A percentile compares a stretch with the other conserved stretches of the same genome.
Conservation (phyloP, 2,113 vertebrate species). For the Pithys albifrons region DNA sequence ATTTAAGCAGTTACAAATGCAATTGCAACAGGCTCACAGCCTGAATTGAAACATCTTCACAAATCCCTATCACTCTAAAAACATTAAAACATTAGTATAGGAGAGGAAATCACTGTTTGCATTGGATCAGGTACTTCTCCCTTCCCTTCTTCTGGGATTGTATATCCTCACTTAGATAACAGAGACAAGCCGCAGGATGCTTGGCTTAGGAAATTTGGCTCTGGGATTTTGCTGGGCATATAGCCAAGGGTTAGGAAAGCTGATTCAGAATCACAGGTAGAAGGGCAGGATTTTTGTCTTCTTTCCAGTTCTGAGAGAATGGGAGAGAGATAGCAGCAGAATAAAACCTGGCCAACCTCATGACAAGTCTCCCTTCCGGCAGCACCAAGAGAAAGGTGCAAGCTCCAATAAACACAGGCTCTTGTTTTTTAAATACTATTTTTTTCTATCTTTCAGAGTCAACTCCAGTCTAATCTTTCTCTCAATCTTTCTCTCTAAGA, state of each 20-base stretch:
- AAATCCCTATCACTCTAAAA: background rate
- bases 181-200: slow-evolving; percentile 17
- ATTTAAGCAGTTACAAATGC: background rate
- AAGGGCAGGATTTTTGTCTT: background rate
- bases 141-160: background rate
- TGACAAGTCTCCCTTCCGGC: accelerated
- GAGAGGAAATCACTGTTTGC: slow-evolving; percentile 21
- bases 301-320: background rate
- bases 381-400: background rate
- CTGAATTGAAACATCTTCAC: background rate
- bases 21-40: background rate
- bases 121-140: background rate
- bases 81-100: background rate
- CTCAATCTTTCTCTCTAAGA: background rate
- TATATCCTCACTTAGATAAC: background rate
- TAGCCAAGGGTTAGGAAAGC: background rate
- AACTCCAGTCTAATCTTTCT: background rate
- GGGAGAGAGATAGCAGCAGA: background rate
- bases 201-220: background rate
- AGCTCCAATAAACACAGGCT: background rate
- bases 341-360: background rate
- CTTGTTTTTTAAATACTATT: background rate
- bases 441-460: background rate
- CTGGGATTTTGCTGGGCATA: background rate
- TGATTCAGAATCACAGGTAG: background rate